Conservation (phyloP, 2,888 invertebrate species). For the Lobophora halterata region DNA sequence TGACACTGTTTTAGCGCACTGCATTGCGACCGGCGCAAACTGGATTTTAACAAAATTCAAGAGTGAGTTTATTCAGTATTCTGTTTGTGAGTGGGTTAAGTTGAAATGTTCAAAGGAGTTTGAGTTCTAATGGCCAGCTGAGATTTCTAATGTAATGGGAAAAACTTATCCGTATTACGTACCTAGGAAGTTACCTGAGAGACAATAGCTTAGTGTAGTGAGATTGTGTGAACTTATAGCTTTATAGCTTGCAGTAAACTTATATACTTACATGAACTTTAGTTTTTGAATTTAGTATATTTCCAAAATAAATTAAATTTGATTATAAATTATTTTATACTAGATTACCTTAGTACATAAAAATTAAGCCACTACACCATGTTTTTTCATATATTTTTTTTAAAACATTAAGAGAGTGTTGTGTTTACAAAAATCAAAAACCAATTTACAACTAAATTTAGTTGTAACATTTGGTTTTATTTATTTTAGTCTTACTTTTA, state of each 20-base stretch:
- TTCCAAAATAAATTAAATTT: no score
- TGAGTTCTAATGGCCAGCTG: constrained; percentile 18
- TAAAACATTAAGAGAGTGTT: no score
- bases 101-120: constrained; percentile 18
- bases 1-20: constrained; percentile 6
- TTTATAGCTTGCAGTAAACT: constrained; percentile 1
- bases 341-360: no score
- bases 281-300: no score
- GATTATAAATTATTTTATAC: no score
- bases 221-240: no score
- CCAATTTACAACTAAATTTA: no score
- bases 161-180: constrained; percentile 20
- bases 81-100: constrained; percentile 18
- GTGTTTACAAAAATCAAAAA: no score
- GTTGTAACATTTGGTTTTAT: no score
- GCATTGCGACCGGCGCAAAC: constrained; percentile 13
- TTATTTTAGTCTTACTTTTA: constrained; percentile 7
- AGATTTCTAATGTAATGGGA: constrained; percentile 14
- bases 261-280: no score
- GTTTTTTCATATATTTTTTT: no score
- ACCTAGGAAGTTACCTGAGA: constrained; percentile 9
- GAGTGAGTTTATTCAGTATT: constrained; percentile 23
- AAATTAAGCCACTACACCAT: no score
- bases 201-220: constrained; percentile 11
- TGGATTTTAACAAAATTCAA: constrained; percentile 17